Base-by-base conservation (phyloP, 2,888 invertebrate genomes). In the Acrobasis repandana region DNA sequence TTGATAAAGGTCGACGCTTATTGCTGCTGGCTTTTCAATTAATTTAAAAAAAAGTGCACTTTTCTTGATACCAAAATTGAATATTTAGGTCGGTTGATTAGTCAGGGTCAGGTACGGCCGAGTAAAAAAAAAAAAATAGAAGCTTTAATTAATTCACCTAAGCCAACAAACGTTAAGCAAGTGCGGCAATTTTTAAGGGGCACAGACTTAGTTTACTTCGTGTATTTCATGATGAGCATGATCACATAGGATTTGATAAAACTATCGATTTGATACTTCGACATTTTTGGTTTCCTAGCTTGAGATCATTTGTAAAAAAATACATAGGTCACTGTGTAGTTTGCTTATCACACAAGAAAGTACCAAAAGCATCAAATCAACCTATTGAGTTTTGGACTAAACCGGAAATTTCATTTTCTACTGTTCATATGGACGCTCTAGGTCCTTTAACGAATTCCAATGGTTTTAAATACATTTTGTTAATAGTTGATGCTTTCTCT, bases 121-220 rank as follows among this genome's bases (percentile, higher is more conserved):
- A 34, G 34, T 9, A 4, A 8, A 34, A 9, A 8, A n/a, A n/a
- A n/a, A n/a, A 34, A 34, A 34, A 34, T 9, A 8, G 34, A 47
- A 2, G n/a, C 47, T n/a, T n/a, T 47, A n/a, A 15, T 47, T 15
- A 47, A 47, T 2, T 47, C 47, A 5, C 47, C 47, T 6, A 47
- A 47, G 15, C 47, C 47, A 9, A 47, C n/a, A 15, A 47, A 47
- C 9, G 47, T 15, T 3, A 47, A 47, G 47, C 15, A 47, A 9
- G 47, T 47, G n/a, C n/a, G 47, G 11, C 47, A 47, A 47, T 47
- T 47, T 15, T 15, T 47, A 77, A 68, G 33, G 74, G 71, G 0
- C 64, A 72, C 52, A 51, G 75, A 1, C 61, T 77, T 0, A n/a
- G n/a, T n/a, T n/a, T 74, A 74, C 33, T 28, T 73, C 0, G 51